These are phyloP conservation scores for Silurus aristotelis DNA, from an alignment of 2,797 vertebrate species.

Conservation along the genomic window DNA sequence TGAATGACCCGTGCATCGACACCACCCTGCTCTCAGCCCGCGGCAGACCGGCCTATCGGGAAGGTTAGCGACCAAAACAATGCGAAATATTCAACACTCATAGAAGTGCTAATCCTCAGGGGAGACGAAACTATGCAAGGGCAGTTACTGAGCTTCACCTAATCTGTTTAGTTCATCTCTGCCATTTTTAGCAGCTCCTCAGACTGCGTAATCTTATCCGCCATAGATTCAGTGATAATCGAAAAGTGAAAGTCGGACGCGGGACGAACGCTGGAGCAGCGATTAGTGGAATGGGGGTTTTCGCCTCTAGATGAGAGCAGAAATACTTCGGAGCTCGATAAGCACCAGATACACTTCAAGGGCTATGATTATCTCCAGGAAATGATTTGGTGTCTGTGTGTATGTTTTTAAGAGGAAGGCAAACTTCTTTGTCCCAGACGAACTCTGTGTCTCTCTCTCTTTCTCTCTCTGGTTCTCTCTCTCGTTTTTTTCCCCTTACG, in stretches of 20 bases:
- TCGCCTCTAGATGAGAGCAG: background rate
- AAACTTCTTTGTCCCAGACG: background rate
- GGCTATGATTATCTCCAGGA: conserved; percentile 27
- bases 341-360: conserved; percentile 30
- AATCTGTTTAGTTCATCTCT: conserved; percentile 20
- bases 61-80: background rate
- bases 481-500: background rate
- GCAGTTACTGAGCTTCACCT: background rate
- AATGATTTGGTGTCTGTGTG: conserved; percentile 12
- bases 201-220: background rate
- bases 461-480: background rate
- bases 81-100: background rate
- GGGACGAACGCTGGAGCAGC: background rate
- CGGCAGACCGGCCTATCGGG: background rate
- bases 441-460: background rate
- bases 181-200: conserved; percentile 6
- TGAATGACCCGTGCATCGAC: too few relatives aligned
- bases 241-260: background rate
- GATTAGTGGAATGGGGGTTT: background rate
- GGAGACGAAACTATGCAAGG: conserved; percentile 23
- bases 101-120: conserved; percentile 19
- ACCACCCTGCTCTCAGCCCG: background rate
- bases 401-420: conserved; percentile 1
- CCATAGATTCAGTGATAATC: background rate
- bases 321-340: conserved; percentile 9